Evolutionary conservation across 2,888 invertebrate genomes (phyloP), one percentile per base, ranked within the genome.

Genomic region (Euclidia mi): DNA sequence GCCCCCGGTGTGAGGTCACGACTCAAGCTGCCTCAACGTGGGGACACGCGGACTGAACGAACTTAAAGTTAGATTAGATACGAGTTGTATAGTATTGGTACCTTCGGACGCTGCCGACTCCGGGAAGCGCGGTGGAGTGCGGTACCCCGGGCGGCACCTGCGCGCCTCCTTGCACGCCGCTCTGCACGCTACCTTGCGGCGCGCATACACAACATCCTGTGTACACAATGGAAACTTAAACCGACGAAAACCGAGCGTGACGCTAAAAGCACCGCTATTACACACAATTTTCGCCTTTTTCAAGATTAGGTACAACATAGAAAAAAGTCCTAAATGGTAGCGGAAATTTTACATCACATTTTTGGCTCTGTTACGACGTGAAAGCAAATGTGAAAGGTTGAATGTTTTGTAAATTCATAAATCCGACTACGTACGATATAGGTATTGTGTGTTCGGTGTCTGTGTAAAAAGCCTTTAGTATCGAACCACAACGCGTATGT

Each of bases 81-180:
- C 44, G 14, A 32, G 9, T 40, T 29, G 43, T 34, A 42, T 32
- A 35, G 44, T 46, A 44, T 56, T 75, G 43, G 81, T 92, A 94
- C 90, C 95, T 94, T 82, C 96, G 93, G 58, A 96, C 88, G 71
- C 96, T 96, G 72, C 96, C 96, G 78, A 95, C 95, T 71, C 95
- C 95, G 63, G 94, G 94, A 65, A 92, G 91, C 78, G 92, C 92
- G 67, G 94, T 92, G 76, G 94, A 91, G 88, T 93, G 94, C 77
- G 94, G 92, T 71, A 91, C 92, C 55, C 93, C 92, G 58, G 90
- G 92, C 60, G 92, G 94, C 81, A 92, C 95, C 92, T 88, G 95
- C 84, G 88, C 95, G 82, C 92, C 91, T 81, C 90, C 91, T 78
- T 92, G 92, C 83, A 90, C 91, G 83, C 89, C 91, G 87, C 87